A percentile compares a stretch with the other conserved stretches of the same genome.
phyloP scores from a whole-genome alignment of 2,888 invertebrate species.

The Drosophila anceps region DNA sequence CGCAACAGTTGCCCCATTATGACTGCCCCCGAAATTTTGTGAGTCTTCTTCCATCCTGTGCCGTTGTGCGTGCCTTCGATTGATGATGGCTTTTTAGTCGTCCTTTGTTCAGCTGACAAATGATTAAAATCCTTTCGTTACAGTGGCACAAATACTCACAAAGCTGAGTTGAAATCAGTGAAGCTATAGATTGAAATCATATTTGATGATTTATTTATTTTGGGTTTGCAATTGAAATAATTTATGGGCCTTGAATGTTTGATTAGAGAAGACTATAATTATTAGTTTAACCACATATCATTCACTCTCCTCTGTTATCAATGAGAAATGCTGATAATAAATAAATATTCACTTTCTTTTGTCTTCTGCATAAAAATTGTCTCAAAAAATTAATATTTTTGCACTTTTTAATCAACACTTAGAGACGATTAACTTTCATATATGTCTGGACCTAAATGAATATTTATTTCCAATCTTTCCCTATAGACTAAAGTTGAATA shows the following conservation, averaged over 20 bases:
- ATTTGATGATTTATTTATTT: not conserved
- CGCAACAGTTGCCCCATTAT: slow-evolving; percentile 62
- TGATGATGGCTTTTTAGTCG: slow-evolving; percentile 50
- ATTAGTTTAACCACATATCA: not conserved
- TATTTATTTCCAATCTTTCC: not conserved
- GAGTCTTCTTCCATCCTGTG: not conserved
- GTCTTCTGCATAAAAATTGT: not conserved
- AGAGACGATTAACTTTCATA: not conserved
- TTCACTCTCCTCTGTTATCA: not conserved
- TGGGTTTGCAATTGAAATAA: not conserved
- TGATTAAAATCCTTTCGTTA: slow-evolving; percentile 29
- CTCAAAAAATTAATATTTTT: not conserved
- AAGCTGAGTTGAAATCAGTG: too few relatives aligned
- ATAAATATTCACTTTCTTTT: not conserved
- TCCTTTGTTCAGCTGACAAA: slow-evolving; percentile 29
- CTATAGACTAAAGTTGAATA: not conserved
- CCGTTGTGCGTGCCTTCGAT: slow-evolving; percentile 52
- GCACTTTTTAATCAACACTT: not conserved
- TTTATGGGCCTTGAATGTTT: not conserved
- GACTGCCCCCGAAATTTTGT: slow-evolving; percentile 10
- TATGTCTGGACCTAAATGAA: not conserved
- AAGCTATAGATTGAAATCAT: not conserved
- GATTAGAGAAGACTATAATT: not conserved
- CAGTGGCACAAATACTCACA: slow-evolving; percentile 24
- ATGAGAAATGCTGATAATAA: not conserved